Percentiles rank a stretch among this genome's conserved stretches.
Conservation (phyloP, 2,113 vertebrate genomes). For the Corythornis madagascariensis region DNA sequence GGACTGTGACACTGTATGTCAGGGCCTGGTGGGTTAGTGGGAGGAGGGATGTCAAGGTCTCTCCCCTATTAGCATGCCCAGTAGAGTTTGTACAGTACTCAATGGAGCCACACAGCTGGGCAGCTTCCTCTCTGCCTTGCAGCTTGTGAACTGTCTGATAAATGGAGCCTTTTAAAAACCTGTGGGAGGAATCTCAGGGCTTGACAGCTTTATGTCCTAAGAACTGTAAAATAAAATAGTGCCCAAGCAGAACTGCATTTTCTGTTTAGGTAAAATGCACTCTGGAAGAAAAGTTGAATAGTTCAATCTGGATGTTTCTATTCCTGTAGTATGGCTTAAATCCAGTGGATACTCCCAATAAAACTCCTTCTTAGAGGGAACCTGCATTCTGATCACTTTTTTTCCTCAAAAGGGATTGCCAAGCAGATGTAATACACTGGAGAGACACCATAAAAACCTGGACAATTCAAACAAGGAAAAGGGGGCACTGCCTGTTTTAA, state of each 20-base stretch:
- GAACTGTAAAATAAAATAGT: not conserved
- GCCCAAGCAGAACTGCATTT: not conserved
- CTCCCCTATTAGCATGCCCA: not conserved
- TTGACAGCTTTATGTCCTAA: not conserved
- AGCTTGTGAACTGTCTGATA: not conserved
- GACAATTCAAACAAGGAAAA: not conserved
- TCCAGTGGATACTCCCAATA: not conserved
- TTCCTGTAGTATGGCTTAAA: not conserved
- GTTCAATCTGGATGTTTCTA: not conserved
- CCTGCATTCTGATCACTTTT: not conserved
- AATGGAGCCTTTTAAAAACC: constrained; percentile 8
- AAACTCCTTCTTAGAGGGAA: not conserved
- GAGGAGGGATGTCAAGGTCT: not conserved
- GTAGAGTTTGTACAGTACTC: not conserved
- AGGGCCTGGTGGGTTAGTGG: not conserved
- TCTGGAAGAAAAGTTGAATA: not conserved
- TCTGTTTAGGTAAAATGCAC: not conserved
- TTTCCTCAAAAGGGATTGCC: not conserved
- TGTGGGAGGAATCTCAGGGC: not conserved
- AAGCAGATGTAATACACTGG: not conserved
- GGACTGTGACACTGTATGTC: not conserved
- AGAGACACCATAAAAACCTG: not conserved
- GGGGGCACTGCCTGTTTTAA: not conserved
- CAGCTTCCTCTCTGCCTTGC: not conserved
- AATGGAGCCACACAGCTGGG: not conserved